phyloP scores from a whole-genome alignment of 2,113 vertebrate genomes.

The Thalassarche chlororhynchos region DNA sequence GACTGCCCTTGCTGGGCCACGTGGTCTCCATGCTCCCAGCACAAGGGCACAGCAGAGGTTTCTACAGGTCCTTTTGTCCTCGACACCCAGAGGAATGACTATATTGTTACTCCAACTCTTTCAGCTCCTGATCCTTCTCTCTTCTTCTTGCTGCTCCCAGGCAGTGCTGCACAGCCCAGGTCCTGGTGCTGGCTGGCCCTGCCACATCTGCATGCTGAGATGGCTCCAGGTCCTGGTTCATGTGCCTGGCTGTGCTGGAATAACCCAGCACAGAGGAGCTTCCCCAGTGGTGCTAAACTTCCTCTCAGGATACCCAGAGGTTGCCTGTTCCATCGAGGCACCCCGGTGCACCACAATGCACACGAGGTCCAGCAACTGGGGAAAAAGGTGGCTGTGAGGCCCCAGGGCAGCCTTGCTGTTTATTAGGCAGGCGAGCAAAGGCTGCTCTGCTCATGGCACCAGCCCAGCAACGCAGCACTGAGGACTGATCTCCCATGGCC shows the following conservation, averaged over 20 bases:
- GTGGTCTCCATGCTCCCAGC: neutral
- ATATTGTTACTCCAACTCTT: neutral
- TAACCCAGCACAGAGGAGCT: neutral
- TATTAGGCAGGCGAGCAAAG: neutral
- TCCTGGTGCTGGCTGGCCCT: neutral
- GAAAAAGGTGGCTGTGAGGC: neutral
- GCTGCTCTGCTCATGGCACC: neutral
- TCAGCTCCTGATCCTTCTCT: neutral
- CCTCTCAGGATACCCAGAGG: neutral
- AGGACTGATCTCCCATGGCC: neutral
- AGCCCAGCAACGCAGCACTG: neutral
- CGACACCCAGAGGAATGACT: neutral
- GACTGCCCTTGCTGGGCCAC: neutral
- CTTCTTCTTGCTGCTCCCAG: neutral
- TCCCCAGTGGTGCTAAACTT: neutral
- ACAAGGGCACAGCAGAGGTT: neutral
- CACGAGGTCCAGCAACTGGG: neutral
- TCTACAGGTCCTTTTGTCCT: neutral
- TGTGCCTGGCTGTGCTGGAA: neutral
- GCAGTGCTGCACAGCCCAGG: neutral
- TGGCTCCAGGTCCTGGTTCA: neutral
- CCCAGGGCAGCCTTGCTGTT: neutral
- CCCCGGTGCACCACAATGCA: neutral
- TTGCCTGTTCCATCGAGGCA: neutral
- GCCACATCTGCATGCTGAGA: neutral